Evolutionary conservation across 2,113 vertebrate genomes (phyloP).

Genomic region (Entelurus aequoreus): DNA sequence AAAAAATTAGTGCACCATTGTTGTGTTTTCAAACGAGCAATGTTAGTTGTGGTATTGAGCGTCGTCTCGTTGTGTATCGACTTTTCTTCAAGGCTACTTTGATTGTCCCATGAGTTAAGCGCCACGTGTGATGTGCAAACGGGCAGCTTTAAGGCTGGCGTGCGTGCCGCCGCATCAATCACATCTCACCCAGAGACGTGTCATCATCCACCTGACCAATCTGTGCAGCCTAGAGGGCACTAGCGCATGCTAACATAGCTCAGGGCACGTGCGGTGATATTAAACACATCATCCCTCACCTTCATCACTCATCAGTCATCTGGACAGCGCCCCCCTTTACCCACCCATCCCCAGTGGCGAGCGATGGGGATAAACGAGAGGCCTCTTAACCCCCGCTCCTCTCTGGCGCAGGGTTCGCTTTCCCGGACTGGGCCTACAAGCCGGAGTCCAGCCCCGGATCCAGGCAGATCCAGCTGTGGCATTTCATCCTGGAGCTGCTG

Average conservation of each 20-base stretch:
- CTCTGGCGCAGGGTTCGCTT: constrained; percentile 78
- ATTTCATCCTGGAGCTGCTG: constrained; percentile 89
- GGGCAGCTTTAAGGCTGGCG: constrained; percentile 35
- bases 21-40: background rate
- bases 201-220: constrained; percentile 65
- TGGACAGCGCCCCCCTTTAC: constrained; percentile 39
- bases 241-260: constrained; percentile 62
- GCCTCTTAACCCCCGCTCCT: constrained; percentile 46
- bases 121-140: constrained; percentile 38
- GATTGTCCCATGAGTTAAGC: constrained; percentile 29
- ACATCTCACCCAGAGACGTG: constrained; percentile 51
- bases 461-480: constrained; percentile 83
- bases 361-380: constrained; percentile 46
- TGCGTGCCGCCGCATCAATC: constrained; percentile 51
- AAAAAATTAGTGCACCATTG: background rate
- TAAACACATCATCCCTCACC: constrained; percentile 70
- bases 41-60: background rate
- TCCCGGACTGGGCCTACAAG: constrained; percentile 93
- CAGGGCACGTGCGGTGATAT: constrained; percentile 60
- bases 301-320: constrained; percentile 64
- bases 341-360: constrained; percentile 16
- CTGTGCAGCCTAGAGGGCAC: constrained; percentile 66
- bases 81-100: background rate
- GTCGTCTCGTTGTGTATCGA: background rate
- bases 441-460: constrained; percentile 84